Evolutionary conservation across 1,140 invertebrate genomes (phyloP).

Genomic region (Drosophila neocordata): DNA sequence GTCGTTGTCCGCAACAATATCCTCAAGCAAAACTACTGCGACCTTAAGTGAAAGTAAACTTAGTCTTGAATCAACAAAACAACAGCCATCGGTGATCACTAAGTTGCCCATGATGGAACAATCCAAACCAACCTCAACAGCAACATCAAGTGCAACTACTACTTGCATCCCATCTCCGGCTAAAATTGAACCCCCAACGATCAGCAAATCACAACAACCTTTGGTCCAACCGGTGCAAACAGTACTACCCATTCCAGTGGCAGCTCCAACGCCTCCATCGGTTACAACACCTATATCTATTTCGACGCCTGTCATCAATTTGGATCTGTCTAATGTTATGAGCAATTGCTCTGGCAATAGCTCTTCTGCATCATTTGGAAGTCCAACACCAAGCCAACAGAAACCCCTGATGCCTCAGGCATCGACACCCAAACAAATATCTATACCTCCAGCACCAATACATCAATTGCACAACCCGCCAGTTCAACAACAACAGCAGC

Average conservation of each 20-base stretch:
- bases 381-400: slow-evolving; percentile 45
- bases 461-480: slow-evolving; percentile 3
- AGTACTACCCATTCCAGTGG: slow-evolving; percentile 51
- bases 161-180: slow-evolving; percentile 13
- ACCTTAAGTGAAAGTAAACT: neutral
- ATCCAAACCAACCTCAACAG: slow-evolving; percentile 21
- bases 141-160: no score
- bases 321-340: slow-evolving; percentile 68
- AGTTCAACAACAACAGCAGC: slow-evolving; percentile 20
- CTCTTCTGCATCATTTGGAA: slow-evolving; percentile 57
- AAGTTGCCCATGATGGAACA: slow-evolving; percentile 48
- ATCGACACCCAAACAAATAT: slow-evolving; percentile 59
- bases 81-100: slow-evolving; percentile 65
- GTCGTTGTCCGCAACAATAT: slow-evolving; percentile 7
- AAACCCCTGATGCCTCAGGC: slow-evolving; percentile 50
- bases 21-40: neutral
- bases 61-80: neutral
- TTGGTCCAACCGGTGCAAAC: slow-evolving; percentile 75
- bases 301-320: slow-evolving; percentile 58
- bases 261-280: slow-evolving; percentile 25
- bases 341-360: slow-evolving; percentile 73
- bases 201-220: slow-evolving; percentile 69
- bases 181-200: slow-evolving; percentile 76
- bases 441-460: slow-evolving; percentile 15
- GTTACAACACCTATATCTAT: slow-evolving; percentile 14